phyloP scores from a whole-genome alignment of 2,888 invertebrate genomes.

The Noctua janthina region DNA sequence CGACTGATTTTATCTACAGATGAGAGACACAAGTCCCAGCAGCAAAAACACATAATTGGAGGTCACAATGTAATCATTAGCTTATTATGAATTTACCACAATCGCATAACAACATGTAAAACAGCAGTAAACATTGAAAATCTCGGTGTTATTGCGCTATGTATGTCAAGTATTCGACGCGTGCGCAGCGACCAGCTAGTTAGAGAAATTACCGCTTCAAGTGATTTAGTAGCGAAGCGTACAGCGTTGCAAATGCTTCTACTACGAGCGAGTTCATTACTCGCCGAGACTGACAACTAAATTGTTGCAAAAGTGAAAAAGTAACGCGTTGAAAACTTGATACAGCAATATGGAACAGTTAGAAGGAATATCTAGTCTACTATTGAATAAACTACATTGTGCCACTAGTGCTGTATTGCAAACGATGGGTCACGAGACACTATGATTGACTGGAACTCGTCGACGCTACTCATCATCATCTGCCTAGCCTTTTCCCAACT shows the following conservation, averaged over 20 bases:
- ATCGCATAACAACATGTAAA: conserved; percentile 41
- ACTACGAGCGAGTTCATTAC: conserved; percentile 42
- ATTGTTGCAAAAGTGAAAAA: conserved; percentile 57
- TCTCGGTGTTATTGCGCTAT: conserved; percentile 55
- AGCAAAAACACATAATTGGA: background rate
- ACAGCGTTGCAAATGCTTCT: conserved; percentile 46
- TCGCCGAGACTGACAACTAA: conserved; percentile 41
- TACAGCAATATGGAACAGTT: background rate
- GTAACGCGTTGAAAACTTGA: background rate
- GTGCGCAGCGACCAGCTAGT: conserved; percentile 47
- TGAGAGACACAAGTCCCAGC: background rate
- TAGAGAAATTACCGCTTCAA: conserved; percentile 66
- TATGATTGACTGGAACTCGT: background rate
- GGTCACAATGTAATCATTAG: conserved; percentile 17
- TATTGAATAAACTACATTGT: background rate
- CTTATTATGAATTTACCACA: conserved; percentile 30
- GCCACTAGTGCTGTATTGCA: background rate
- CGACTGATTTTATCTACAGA: background rate
- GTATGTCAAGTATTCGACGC: conserved; percentile 66
- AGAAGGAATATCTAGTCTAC: background rate
- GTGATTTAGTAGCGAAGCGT: conserved; percentile 59
- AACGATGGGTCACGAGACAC: background rate
- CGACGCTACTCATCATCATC: background rate
- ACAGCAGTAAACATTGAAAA: conserved; percentile 52
- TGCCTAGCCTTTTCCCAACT: too few relatives aligned